Evolutionary conservation across 1,140 invertebrate genomes (phyloP).

Genomic region (Macrotrachela quadricornifera): DNA sequence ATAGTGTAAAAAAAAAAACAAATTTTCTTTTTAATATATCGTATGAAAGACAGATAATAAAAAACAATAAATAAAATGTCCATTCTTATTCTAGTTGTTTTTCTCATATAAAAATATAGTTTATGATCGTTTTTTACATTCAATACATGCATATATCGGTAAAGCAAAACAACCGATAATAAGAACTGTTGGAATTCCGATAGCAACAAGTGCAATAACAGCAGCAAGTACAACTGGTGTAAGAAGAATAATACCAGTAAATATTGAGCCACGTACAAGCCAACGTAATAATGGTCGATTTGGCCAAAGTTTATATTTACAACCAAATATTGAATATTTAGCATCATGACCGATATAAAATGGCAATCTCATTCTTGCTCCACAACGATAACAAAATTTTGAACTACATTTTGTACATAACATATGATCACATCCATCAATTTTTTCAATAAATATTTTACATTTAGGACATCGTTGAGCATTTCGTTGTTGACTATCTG

Average conservation of each 20-base stretch:
- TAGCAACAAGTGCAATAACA: constrained; percentile 10
- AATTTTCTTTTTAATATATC: too few relatives aligned
- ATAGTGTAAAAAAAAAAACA: too few relatives aligned
- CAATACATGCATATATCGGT: not conserved
- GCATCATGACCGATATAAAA: constrained; percentile 26
- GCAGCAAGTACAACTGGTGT: constrained; percentile 18
- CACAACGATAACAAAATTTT: constrained; percentile 18
- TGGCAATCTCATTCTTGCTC: too few relatives aligned
- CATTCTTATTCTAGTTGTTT: too few relatives aligned
- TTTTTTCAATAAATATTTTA: constrained; percentile 30
- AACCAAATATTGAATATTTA: constrained; percentile 28
- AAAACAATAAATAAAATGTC: too few relatives aligned
- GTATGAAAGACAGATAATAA: too few relatives aligned
- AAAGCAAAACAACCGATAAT: not conserved
- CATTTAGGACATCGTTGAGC: constrained; percentile 33
- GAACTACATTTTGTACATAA: constrained; percentile 14
- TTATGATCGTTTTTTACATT: too few relatives aligned
- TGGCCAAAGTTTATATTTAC: constrained; percentile 27
- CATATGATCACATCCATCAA: constrained; percentile 33
- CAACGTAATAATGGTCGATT: constrained; percentile 23
- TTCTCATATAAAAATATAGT: too few relatives aligned
- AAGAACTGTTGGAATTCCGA: not conserved
- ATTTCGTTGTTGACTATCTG: constrained; percentile 26
- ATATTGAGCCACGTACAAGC: constrained; percentile 25
- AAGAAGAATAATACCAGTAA: constrained; percentile 26